Conservation (phyloP, 1,140 invertebrate genomes). For the Drosophila sturtevanti region DNA sequence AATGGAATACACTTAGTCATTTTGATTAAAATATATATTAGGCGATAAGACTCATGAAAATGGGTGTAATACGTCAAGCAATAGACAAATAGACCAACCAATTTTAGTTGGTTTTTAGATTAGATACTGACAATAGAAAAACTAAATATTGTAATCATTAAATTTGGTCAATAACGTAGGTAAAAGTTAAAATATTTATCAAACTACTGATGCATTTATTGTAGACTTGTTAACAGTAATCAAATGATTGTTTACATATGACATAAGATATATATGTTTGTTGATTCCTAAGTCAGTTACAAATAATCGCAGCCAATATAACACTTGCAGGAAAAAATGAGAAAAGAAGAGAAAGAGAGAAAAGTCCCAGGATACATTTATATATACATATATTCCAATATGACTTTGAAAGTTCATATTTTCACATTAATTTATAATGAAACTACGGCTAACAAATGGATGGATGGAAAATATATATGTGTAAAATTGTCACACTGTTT, state of each 20-base stretch:
- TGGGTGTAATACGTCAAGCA: background rate
- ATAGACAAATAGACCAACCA: background rate
- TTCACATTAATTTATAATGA: too few species aligned
- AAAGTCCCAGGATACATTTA: too few species aligned
- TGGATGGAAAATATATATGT: background rate
- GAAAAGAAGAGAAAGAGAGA: too few species aligned
- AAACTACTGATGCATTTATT: background rate
- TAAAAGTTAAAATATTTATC: background rate
- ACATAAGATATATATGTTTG: background rate
- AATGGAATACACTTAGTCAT: background rate
- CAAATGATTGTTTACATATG: background rate
- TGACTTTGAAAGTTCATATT: too few species aligned
- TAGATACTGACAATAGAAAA: background rate
- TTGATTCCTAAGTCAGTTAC: too few species aligned
- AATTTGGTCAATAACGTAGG: background rate
- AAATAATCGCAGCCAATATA: too few species aligned
- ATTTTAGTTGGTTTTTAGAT: background rate
- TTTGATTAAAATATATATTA: background rate
- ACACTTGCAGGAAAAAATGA: too few species aligned
- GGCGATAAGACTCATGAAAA: background rate
- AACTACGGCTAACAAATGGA: too few species aligned
- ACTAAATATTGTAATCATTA: background rate
- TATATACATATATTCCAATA: too few species aligned
- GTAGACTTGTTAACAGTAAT: background rate
- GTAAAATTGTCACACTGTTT: background rate